Conservation (phyloP, 2,113 vertebrate species). For the Mohoua ochrocephala region DNA sequence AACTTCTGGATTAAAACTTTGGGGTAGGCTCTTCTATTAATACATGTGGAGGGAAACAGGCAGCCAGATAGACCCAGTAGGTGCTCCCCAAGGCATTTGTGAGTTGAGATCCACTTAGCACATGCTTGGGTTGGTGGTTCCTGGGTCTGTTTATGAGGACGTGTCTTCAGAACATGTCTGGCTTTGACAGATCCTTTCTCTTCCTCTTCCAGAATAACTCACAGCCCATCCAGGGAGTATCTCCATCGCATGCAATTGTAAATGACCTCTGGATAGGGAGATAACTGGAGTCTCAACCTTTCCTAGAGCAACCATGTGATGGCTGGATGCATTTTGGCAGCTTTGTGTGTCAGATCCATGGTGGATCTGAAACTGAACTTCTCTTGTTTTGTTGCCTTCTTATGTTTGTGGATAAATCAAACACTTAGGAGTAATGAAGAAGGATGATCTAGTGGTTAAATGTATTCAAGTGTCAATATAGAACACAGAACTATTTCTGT, state of each 20-base stretch:
- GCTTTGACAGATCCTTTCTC: background rate
- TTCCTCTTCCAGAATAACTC: background rate
- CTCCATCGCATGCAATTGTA: fast-evolving
- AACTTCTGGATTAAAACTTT: background rate
- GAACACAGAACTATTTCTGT: background rate
- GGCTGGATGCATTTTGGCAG: background rate
- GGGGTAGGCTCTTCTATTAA: background rate
- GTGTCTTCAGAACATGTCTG: background rate
- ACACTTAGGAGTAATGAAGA: background rate
- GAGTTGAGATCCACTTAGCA: background rate
- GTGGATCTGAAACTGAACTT: background rate
- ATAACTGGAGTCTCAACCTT: background rate
- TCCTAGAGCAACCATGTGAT: background rate
- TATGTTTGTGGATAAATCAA: background rate
- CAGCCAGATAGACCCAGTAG: fast-evolving
- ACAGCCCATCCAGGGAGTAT: background rate
- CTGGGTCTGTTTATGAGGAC: background rate
- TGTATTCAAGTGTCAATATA: background rate
- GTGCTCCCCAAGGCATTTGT: background rate
- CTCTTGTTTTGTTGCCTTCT: background rate
- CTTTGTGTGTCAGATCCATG: background rate
- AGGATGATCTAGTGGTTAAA: background rate
- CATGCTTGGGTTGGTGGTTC: background rate
- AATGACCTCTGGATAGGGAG: background rate
- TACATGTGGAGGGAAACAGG: background rate